These are phyloP conservation scores for Puntigrus tetrazona DNA, from an alignment of 2,113 vertebrate species.

Conservation along the genomic window DNA sequence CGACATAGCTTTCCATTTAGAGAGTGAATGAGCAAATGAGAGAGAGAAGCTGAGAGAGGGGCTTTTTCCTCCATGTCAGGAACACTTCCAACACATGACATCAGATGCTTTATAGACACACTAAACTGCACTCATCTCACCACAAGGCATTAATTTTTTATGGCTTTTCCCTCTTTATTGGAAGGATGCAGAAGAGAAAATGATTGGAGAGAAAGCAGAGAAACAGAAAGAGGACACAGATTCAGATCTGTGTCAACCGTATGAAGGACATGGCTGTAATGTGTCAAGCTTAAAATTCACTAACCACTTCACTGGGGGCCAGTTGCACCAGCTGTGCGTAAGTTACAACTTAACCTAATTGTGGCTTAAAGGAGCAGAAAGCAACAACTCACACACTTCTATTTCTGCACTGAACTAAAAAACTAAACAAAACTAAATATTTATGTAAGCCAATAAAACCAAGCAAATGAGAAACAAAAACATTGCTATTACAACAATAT, in stretches of 20 bases:
- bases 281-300: background rate
- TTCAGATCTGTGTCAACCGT: background rate
- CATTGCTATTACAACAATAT: background rate
- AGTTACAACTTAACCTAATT: background rate
- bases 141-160: conserved; percentile 1
- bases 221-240: background rate
- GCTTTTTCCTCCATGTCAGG: conserved; percentile 19
- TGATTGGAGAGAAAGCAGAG: background rate
- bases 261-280: background rate
- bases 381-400: background rate
- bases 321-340: background rate
- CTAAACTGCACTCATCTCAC: conserved; percentile 39
- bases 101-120: conserved; percentile 32
- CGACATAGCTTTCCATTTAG: conserved; percentile 33
- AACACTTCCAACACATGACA: conserved; percentile 27
- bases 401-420: background rate
- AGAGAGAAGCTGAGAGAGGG: background rate
- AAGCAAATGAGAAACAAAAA: background rate
- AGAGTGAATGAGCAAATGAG: background rate
- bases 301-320: background rate
- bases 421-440: background rate
- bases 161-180: conserved; percentile 17
- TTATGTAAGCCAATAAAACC: background rate
- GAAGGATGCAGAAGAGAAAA: background rate
- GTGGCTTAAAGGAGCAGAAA: background rate